Percentiles rank a stretch among this genome's conserved stretches.
Evolutionary conservation across 37 sponge, comb jelly and placozoan genomes (phyloP).

Genomic region (Chondrosia reniformis): DNA sequence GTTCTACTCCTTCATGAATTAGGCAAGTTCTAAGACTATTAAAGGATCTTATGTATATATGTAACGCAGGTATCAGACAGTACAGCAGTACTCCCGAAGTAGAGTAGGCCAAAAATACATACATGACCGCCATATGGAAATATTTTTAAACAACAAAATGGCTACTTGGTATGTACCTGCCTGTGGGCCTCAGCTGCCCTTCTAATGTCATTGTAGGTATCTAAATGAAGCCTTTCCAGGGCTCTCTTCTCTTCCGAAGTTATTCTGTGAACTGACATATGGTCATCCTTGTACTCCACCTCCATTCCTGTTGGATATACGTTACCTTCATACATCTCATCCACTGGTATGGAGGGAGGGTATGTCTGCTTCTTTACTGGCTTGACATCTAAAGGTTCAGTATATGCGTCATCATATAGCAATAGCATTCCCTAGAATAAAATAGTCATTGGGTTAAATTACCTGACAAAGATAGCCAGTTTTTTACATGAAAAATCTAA

Average conservation of each 20-base stretch:
- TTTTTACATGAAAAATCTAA: too few species aligned
- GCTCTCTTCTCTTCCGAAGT: constrained; percentile 91
- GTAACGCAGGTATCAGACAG: too few species aligned
- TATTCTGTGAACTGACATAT: constrained; percentile 50
- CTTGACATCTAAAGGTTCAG: constrained; percentile 47
- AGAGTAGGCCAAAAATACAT: too few species aligned
- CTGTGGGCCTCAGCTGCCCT: constrained; percentile 95
- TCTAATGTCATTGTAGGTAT: constrained; percentile 73
- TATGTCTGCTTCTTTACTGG: constrained; percentile 66
- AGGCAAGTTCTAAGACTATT: too few species aligned
- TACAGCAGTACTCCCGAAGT: too few species aligned
- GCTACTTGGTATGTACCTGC: constrained; percentile 27
- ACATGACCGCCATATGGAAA: too few species aligned
- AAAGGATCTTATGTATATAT: too few species aligned
- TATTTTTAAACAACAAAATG: too few species aligned
- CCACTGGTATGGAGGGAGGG: constrained; percentile 89
- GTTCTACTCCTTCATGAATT: too few species aligned
- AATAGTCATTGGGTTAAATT: too few species aligned
- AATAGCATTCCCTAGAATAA: constrained; percentile 65
- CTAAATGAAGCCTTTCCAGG: constrained; percentile 63
- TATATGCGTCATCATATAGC: constrained; percentile 52
- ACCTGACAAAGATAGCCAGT: too few species aligned
- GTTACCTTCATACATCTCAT: constrained; percentile 64
- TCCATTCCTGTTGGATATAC: constrained; percentile 75
- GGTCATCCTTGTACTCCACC: constrained; percentile 64